These are phyloP conservation scores for Syrmaticus mikado DNA, from an alignment of 2,113 vertebrate species.

Conservation along the genomic window DNA sequence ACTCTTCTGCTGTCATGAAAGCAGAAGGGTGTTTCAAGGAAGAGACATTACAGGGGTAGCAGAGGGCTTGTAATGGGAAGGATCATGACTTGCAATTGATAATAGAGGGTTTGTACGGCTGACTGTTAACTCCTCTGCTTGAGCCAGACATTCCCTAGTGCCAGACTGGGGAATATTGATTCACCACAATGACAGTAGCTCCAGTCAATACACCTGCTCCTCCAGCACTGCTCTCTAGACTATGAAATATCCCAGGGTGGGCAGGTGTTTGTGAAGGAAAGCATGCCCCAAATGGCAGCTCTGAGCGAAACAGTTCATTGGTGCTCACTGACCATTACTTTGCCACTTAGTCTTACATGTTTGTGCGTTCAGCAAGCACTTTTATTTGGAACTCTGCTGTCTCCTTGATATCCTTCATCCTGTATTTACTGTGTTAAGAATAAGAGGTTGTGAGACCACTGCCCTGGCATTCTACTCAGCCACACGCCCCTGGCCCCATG, in stretches of 20 bases:
- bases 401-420: neutral
- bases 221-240: neutral
- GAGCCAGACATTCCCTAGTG: neutral
- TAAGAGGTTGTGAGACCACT: neutral
- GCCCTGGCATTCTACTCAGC: neutral
- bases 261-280: neutral
- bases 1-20: neutral
- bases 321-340: neutral
- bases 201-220: neutral
- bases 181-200: neutral
- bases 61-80: neutral
- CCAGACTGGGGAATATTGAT: neutral
- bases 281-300: accelerated
- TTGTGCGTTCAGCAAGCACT: neutral
- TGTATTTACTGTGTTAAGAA: neutral
- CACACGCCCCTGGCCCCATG: accelerated
- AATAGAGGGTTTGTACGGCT: neutral
- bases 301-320: neutral
- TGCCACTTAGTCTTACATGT: neutral
- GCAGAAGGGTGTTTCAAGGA: neutral
- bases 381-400: neutral
- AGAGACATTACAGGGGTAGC: neutral
- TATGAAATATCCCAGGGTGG: neutral
- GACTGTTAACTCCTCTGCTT: neutral
- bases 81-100: neutral